These are phyloP conservation scores for Leptonema lineaticorne DNA, from an alignment of 1,140 invertebrate genomes.

Conservation along the genomic window DNA sequence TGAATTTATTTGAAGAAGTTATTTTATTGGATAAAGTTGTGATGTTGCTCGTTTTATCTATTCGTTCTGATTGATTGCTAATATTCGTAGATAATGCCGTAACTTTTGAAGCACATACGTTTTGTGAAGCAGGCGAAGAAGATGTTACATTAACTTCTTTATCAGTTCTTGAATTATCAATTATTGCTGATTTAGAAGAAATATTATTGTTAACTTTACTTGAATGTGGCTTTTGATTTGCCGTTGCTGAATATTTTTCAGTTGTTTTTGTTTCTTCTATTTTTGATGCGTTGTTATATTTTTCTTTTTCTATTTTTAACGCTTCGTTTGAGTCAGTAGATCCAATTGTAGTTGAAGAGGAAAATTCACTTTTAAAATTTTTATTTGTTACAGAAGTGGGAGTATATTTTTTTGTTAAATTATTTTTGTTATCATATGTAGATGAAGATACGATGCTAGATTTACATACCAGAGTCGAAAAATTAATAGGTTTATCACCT, in stretches of 20 bases:
- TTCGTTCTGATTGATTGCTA: too few species aligned
- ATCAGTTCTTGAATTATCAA: not conserved
- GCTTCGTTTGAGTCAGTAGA: too few species aligned
- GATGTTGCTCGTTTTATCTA: too few species aligned
- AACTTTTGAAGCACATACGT: not conserved
- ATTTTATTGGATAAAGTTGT: too few species aligned
- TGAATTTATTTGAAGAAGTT: too few species aligned
- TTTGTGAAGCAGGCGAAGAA: not conserved
- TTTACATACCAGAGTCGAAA: constrained; percentile 23
- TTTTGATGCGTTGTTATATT: too few species aligned
- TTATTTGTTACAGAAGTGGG: too few species aligned
- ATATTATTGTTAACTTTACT: too few species aligned
- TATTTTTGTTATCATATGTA: constrained; percentile 24
- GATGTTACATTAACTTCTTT: not conserved
- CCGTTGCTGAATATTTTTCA: not conserved
- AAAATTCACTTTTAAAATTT: too few species aligned
- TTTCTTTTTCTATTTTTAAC: too few species aligned
- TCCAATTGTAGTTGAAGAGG: too few species aligned
- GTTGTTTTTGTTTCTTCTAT: not conserved
- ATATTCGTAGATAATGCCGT: too few species aligned
- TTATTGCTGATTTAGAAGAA: not conserved
- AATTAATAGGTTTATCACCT: constrained; percentile 6
- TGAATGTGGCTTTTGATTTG: not conserved
- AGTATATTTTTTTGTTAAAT: not conserved
- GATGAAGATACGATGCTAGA: constrained; percentile 21